phyloP scores from a whole-genome alignment of 2,888 invertebrate species.

The Drosophila ezoana region DNA sequence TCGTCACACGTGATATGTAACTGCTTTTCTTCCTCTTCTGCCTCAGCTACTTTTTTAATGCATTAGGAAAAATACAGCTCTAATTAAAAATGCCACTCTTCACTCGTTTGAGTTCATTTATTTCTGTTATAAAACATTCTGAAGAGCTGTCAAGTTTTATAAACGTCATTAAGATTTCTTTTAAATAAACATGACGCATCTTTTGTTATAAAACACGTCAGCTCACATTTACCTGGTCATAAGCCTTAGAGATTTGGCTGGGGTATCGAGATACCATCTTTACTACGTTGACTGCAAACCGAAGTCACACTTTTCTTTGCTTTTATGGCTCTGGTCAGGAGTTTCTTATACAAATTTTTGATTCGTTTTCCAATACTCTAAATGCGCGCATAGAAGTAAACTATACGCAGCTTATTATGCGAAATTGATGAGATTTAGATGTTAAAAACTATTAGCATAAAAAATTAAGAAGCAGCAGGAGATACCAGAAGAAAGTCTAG shows the following conservation, averaged over 20 bases:
- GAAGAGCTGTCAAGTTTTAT: conserved; percentile 17
- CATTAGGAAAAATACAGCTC: conserved; percentile 34
- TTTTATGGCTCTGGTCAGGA: background rate
- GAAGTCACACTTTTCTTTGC: conserved; percentile 5
- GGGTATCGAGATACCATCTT: conserved; percentile 23
- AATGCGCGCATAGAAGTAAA: too few species aligned
- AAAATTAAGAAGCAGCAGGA: too few species aligned
- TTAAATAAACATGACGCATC: conserved; percentile 41
- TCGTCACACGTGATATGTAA: conserved; percentile 21
- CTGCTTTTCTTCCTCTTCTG: background rate
- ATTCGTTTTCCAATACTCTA: background rate
- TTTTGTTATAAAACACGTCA: background rate
- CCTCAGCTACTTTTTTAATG: conserved; percentile 31
- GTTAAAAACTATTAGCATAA: too few species aligned
- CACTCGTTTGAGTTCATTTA: conserved; percentile 14
- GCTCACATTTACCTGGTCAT: conserved; percentile 25
- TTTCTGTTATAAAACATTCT: conserved; percentile 7
- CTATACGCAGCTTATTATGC: too few species aligned
- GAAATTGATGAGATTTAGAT: too few species aligned
- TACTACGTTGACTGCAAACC: conserved; percentile 2
- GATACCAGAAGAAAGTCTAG: too few species aligned
- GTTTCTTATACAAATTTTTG: background rate
- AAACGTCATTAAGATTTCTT: conserved; percentile 16
- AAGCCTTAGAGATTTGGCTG: background rate
- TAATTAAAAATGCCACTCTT: conserved; percentile 26